Conservation (phyloP, 2,113 vertebrate species). For the Sebastes schlegelii region DNA sequence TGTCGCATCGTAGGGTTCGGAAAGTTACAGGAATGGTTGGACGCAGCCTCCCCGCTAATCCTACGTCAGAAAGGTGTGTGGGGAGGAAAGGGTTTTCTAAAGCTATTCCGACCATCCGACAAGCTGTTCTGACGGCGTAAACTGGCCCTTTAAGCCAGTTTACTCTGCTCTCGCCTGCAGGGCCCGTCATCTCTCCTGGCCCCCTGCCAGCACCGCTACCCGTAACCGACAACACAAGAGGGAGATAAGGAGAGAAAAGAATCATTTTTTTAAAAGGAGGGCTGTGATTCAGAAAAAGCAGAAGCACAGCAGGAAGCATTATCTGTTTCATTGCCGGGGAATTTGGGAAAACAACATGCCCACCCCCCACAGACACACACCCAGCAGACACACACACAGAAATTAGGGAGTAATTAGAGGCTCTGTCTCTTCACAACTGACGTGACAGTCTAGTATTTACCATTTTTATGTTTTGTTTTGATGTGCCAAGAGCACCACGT, state of each 20-base stretch:
- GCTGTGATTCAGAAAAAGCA: constrained; percentile 19
- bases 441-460: constrained; percentile 12
- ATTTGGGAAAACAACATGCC: constrained; percentile 35
- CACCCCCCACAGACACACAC: neutral
- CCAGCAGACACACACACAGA: neutral
- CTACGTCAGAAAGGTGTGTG: neutral
- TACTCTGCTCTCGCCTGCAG: constrained; percentile 51
- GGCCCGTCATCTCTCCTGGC: constrained; percentile 69
- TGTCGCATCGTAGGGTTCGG: neutral
- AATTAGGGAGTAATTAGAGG: constrained; percentile 51
- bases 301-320: constrained; percentile 45
- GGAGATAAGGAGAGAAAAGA: constrained; percentile 38
- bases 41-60: neutral
- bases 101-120: neutral
- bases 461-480: neutral
- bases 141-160: constrained; percentile 28
- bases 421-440: constrained; percentile 25
- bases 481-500: neutral
- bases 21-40: neutral
- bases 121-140: neutral
- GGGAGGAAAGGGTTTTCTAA: neutral
- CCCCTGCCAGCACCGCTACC: constrained; percentile 58
- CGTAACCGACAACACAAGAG: constrained; percentile 37
- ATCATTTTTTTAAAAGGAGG: constrained; percentile 35
- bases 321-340: constrained; percentile 45